Conservation (phyloP, 53 echinoderm and acorn worm species). For the Henricia sp. region DNA sequence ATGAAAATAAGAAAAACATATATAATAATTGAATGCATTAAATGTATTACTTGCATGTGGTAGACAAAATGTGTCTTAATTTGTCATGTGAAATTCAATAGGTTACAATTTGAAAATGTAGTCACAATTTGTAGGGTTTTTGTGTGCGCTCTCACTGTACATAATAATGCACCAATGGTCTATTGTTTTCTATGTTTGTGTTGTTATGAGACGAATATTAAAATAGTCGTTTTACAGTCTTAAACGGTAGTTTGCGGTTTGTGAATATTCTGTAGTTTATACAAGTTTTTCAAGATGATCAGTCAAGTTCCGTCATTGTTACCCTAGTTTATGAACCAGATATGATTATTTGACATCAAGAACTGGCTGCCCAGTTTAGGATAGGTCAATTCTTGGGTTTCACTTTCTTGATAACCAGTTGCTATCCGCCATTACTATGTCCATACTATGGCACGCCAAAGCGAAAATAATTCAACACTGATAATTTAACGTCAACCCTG, state of each 20-base stretch:
- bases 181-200: conserved; percentile 16
- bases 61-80: neutral
- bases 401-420: no score
- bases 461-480: no score
- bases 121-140: conserved; percentile 37
- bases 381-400: no score
- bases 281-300: neutral
- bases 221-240: conserved; percentile 34
- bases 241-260: no score
- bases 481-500: no score
- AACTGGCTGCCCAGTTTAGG: no score
- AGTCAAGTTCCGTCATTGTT: neutral
- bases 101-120: conserved; percentile 26
- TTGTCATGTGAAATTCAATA: conserved; percentile 16
- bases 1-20: conserved; percentile 4
- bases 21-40: conserved; percentile 15
- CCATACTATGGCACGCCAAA: no score
- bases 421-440: no score
- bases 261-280: no score
- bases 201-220: conserved; percentile 24
- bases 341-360: neutral
- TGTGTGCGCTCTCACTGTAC: conserved; percentile 26
- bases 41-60: conserved; percentile 1
- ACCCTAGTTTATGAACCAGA: no score
- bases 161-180: no score